phyloP scores from a whole-genome alignment of 2,888 invertebrate genomes.

The Dioctria rufipes region DNA sequence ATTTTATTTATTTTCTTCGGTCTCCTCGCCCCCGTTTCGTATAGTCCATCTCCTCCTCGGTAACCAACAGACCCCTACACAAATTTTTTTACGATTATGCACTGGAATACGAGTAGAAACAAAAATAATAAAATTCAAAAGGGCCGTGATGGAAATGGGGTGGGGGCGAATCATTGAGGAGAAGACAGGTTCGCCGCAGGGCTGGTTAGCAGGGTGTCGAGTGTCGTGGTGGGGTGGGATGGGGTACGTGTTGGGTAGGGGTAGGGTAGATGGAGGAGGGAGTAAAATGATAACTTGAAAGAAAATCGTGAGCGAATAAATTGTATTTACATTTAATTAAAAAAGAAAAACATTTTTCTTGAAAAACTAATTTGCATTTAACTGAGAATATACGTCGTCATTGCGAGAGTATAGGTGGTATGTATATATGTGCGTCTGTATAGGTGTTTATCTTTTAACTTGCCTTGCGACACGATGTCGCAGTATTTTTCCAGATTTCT shows the following conservation, averaged over 20 bases:
- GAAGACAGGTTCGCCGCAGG: no score
- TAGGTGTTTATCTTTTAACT: no score
- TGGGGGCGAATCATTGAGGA: not conserved
- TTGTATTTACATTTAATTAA: slow-evolving; percentile 56
- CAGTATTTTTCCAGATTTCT: no score
- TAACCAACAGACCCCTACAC: not conserved
- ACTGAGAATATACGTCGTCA: slow-evolving; percentile 15
- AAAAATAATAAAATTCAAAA: slow-evolving; percentile 47
- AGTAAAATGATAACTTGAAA: slow-evolving; percentile 19
- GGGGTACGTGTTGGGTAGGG: no score
- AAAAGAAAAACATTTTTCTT: slow-evolving; percentile 55
- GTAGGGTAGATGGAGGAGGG: no score
- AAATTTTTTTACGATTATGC: slow-evolving; percentile 47
- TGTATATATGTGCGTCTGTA: no score
- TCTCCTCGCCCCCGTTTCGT: not conserved
- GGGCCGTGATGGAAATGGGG: not conserved
- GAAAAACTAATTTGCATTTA: slow-evolving; percentile 53
- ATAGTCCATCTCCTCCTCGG: no score
- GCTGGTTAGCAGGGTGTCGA: no score
- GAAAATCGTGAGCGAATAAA: slow-evolving; percentile 51
- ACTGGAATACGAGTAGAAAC: slow-evolving; percentile 45
- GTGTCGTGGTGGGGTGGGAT: no score
- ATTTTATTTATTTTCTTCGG: slow-evolving; percentile 44
- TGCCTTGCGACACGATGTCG: no score
- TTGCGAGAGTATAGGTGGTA: no score